A percentile compares a stretch with the other conserved stretches of the same genome.
Conservation (phyloP, 2,888 invertebrate species). For the Julus scandinavius region DNA sequence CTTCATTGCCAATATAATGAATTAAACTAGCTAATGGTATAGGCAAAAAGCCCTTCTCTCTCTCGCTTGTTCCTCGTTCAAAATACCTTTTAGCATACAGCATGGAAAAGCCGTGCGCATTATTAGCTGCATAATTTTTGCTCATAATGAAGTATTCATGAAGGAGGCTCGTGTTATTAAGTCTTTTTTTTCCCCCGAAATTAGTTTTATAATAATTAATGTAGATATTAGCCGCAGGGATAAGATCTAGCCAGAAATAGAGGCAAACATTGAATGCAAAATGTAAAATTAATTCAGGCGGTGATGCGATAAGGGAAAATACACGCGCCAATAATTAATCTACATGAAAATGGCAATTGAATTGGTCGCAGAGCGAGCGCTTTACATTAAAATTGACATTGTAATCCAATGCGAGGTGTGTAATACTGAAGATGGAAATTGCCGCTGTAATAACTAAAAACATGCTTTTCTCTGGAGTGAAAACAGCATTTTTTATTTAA, state of each 20-base stretch:
- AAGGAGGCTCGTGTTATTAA: slow-evolving; percentile 18
- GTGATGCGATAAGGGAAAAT: slow-evolving; percentile 18
- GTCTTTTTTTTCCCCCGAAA: neutral
- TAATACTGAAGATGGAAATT: neutral
- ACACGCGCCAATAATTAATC: slow-evolving; percentile 11
- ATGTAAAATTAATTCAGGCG: neutral
- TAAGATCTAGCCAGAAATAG: slow-evolving; percentile 1
- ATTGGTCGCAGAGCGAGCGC: neutral
- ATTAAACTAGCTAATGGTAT: neutral
- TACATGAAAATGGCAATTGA: slow-evolving; percentile 18
- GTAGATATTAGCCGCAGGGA: slow-evolving; percentile 18
- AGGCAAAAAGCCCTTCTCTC: neutral
- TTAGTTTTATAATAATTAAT: slow-evolving; percentile 18
- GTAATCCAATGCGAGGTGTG: neutral
- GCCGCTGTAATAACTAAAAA: neutral
- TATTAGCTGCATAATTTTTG: slow-evolving; percentile 18
- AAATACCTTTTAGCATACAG: neutral
- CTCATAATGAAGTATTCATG: slow-evolving; percentile 10
- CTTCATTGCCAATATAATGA: slow-evolving; percentile 11
- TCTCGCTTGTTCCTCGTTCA: neutral
- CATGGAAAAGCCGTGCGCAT: neutral
- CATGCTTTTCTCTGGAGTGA: neutral
- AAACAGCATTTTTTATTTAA: neutral
- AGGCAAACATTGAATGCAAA: neutral
- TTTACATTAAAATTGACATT: neutral